Percentiles rank a stretch among this genome's conserved stretches.
Evolutionary conservation across 2,113 vertebrate genomes (phyloP).

Genomic region (Thermophis baileyi): DNA sequence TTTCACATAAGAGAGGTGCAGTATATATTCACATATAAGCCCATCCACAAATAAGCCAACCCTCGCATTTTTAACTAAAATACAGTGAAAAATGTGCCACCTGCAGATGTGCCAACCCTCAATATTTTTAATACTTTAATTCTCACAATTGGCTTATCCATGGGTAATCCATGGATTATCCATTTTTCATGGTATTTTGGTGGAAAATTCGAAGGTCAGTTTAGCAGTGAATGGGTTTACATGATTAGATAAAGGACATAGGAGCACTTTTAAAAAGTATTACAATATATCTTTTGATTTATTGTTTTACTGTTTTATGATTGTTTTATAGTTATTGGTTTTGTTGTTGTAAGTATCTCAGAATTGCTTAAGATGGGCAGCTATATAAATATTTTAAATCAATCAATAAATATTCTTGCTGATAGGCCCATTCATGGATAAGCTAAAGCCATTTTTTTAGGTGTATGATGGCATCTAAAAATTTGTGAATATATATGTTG

Average conservation of each 20-base stretch:
- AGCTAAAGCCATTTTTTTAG: background rate
- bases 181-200: background rate
- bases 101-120: background rate
- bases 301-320: background rate
- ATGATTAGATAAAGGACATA: background rate
- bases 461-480: background rate
- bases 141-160: background rate
- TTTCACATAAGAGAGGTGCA: background rate
- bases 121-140: background rate
- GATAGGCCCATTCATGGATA: background rate
- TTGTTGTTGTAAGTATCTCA: background rate
- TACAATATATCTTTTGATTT: background rate
- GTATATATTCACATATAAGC: background rate
- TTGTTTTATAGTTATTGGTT: background rate
- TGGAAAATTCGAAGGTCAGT: background rate
- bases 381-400: background rate
- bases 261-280: background rate
- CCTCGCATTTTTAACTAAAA: background rate
- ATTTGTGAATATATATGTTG: background rate
- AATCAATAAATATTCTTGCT: background rate
- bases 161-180: background rate
- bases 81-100: background rate
- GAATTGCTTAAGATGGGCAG: background rate
- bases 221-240: background rate
- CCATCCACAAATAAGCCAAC: background rate